phyloP scores from a whole-genome alignment of 2,888 invertebrate species.

The Phasia obesa region DNA sequence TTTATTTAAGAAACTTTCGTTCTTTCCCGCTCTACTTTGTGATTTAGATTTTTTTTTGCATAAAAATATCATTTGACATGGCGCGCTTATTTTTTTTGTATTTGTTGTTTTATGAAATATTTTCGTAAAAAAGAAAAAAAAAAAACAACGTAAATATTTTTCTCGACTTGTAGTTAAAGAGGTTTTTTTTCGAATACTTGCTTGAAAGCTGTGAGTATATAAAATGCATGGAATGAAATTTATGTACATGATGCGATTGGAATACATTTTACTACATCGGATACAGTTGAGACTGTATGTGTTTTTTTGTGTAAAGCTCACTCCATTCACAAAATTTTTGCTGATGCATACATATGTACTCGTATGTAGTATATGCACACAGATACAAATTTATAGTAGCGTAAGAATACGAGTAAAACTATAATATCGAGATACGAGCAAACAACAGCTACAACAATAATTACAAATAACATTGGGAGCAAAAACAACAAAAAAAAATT shows the following conservation, averaged over 20 bases:
- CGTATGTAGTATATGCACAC: not conserved
- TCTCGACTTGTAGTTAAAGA: constrained; percentile 40
- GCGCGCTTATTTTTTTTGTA: constrained; percentile 62
- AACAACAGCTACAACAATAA: constrained; percentile 43
- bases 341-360: constrained; percentile 1
- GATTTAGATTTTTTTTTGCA: constrained; percentile 12
- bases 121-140: constrained; percentile 12
- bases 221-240: constrained; percentile 57
- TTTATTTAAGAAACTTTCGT: constrained; percentile 44
- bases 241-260: constrained; percentile 45
- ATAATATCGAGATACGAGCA: constrained; percentile 16
- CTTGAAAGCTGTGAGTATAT: constrained; percentile 43
- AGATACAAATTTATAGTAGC: constrained; percentile 24
- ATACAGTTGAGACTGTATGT: constrained; percentile 38
- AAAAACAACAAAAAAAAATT: constrained; percentile 23
- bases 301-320: constrained; percentile 70
- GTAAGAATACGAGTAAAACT: constrained; percentile 46
- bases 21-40: constrained; percentile 53
- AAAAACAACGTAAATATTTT: constrained; percentile 59
- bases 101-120: constrained; percentile 36
- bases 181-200: constrained; percentile 48
- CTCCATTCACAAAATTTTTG: constrained; percentile 68
- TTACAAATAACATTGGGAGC: constrained; percentile 43
- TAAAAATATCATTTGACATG: constrained; percentile 49
- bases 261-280: constrained; percentile 63